A percentile compares a stretch with the other conserved stretches of the same genome.
These are phyloP conservation scores for Limnephilus auricula DNA, from an alignment of 2,888 invertebrate species.

Conservation along the genomic window DNA sequence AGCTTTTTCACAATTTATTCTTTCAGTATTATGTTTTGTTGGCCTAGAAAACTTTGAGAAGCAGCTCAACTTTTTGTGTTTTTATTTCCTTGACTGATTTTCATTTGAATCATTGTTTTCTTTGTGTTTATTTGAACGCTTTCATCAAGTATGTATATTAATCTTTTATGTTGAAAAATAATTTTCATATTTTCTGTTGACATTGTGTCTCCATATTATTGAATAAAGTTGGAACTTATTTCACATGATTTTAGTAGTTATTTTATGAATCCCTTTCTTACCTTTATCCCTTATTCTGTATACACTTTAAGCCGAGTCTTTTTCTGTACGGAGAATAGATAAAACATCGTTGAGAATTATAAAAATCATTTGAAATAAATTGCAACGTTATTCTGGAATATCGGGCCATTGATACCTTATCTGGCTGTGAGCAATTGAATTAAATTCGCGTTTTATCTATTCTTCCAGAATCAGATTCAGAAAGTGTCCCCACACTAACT, in stretches of 20 bases:
- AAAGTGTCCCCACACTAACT: conserved; percentile 82
- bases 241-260: conserved; percentile 66
- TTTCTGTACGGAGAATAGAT: conserved; percentile 49
- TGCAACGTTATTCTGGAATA: conserved; percentile 14
- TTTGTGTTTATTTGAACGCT: conserved; percentile 29
- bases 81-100: conserved; percentile 42
- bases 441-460: conserved; percentile 73
- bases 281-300: not conserved
- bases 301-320: conserved; percentile 31
- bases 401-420: not conserved
- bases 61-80: conserved; percentile 17
- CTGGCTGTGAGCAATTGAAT: conserved; percentile 21
- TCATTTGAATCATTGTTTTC: conserved; percentile 13
- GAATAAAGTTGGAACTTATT: conserved; percentile 64
- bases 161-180: conserved; percentile 31
- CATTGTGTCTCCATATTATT: conserved; percentile 47
- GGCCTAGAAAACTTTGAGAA: not conserved
- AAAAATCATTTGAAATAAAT: conserved; percentile 66
- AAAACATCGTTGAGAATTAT: conserved; percentile 21
- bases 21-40: conserved; percentile 26
- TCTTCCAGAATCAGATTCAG: conserved; percentile 89
- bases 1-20: conserved; percentile 1
- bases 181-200: conserved; percentile 53
- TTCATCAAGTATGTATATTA: conserved; percentile 27
- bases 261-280: conserved; percentile 52